Evolutionary conservation across 2,888 invertebrate genomes (phyloP), one percentile per base, ranked within the genome.

Genomic region (Hylaea fasciaria): DNA sequence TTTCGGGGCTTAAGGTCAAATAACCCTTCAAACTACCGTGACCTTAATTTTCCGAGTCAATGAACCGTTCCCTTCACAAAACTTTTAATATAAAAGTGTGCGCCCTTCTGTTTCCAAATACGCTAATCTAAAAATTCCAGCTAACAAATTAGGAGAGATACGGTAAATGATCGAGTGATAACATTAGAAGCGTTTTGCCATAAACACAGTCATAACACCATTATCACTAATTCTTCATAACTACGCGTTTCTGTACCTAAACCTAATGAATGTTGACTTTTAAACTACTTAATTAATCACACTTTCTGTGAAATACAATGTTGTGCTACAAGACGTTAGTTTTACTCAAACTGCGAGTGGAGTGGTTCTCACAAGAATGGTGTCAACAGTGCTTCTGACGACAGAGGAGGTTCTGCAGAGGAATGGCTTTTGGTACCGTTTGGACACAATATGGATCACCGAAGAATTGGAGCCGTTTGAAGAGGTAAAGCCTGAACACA

Each of bases 391-490:
- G 65, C 75, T 91, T 43, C 70, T 91, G 35, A 87, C 91, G 9
- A 91, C 91, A 0, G 92, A 92, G 70, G 91, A 92, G 65, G 80
- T 89, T 35, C 83, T 92, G 46, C 81, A 86, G 66, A 82, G 80
- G 72, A 92, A 92, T 78, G 74, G 72, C 53, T 90, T 82, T 72
- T 93, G 92, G 93, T 78, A 81, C 64, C 78, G 83, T 48, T 78
- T 93, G 73, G 90, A 90, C 66, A 74, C 82, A 29, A 43, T 84
- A 40, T 93, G 92, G 92, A 72, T 82, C 40, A 83, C 86, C 2
- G 84, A 87, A 66, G 92, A 92, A 49, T 58, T 92, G 77, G 91
- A 91, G 71, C 90, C 91, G 0, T 91, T 91, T 65, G 90, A 91
- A 64, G 91, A 91, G 64, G 78, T 91, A 2, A 83, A 82, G 67